Base-by-base conservation (phyloP, 2,888 invertebrate species). In the Aphodius sticticus region DNA sequence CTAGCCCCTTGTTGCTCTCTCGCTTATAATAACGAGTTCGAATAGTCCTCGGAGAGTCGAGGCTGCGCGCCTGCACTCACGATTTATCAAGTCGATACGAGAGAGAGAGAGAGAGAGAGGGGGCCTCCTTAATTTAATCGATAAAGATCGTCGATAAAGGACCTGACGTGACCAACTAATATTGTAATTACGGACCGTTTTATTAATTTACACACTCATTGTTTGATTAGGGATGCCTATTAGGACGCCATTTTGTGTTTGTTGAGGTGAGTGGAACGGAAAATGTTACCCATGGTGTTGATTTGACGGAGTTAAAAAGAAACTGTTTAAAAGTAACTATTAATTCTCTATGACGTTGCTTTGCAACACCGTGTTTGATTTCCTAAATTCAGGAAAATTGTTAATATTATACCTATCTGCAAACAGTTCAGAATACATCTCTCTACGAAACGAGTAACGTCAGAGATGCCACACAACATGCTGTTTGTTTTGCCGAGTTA, bases 141-240 rank as follows among this genome's bases (percentile, higher is more conserved):
- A 80, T 80, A 78, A 80, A 26, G 53, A 80, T 80, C 80, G 69
- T 78, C 53, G 36, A 53, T 53, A 53, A 53, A 53, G 9, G 53
- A 1, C 78, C 76, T 76, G 78, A 78, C 69, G 77, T 72, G 77
- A 72, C 77, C 79, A 77, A 77, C 74, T 70, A 79, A 79, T 79
- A 79, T 79, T 79, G 77, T 79, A 79, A 79, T 79, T 79, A 79
- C 53, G 53, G 53, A 53, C 77, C 75, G 74, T 79, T 79, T 79
- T 77, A 79, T 79, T 79, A 79, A 79, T 79, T 78, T 78, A 74
- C 35, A 72, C 16, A 53, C 76, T 69, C 53, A 53, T 53, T 53
- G 53, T 53, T 53, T 53, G 53, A 53, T 53, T 53, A 53, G 53
- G 53, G 53, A 9, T 53, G 53, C 53, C 53, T 53, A 53, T 53